A percentile compares a stretch with the other conserved stretches of the same genome.
phyloP scores from a whole-genome alignment of 1,140 invertebrate species.

The Vanessa atalanta region DNA sequence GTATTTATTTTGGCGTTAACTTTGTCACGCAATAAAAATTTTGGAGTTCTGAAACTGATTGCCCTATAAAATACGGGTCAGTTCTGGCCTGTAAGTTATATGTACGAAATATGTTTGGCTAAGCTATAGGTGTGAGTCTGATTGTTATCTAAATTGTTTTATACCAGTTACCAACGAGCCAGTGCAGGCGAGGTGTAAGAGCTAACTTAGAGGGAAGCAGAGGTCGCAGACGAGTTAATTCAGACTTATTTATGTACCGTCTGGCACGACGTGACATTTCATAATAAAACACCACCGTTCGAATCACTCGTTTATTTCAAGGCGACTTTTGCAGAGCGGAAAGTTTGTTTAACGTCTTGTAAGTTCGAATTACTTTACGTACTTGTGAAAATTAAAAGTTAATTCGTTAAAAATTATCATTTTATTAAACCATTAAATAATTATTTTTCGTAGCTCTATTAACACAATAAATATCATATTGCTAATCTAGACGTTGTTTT shows the following conservation, averaged over 20 bases:
- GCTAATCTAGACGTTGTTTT: not conserved
- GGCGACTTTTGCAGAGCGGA: conserved; percentile 50
- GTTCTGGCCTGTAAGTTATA: not conserved
- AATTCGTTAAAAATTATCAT: conserved; percentile 25
- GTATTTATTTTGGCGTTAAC: conserved; percentile 31
- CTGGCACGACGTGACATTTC: conserved; percentile 75
- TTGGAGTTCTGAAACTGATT: conserved; percentile 29
- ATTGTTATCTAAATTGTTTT: conserved; percentile 10
- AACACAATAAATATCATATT: not conserved
- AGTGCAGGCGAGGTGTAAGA: conserved; percentile 24
- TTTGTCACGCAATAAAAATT: conserved; percentile 36
- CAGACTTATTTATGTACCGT: conserved; percentile 77
- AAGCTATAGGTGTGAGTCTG: not conserved
- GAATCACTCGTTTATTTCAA: conserved; percentile 53
- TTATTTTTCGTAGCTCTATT: not conserved
- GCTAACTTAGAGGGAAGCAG: conserved; percentile 56
- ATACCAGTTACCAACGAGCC: conserved; percentile 9
- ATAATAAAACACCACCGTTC: conserved; percentile 70
- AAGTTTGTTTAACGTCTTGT: conserved; percentile 70
- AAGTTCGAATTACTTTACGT: conserved; percentile 52
- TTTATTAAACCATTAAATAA: no score
- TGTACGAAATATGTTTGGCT: not conserved
- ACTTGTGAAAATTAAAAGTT: conserved; percentile 50
- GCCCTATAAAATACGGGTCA: conserved; percentile 27
- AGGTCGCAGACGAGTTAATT: conserved; percentile 78